These are phyloP conservation scores for Diglossa brunneiventris DNA, from an alignment of 2,113 vertebrate species.

Conservation along the genomic window DNA sequence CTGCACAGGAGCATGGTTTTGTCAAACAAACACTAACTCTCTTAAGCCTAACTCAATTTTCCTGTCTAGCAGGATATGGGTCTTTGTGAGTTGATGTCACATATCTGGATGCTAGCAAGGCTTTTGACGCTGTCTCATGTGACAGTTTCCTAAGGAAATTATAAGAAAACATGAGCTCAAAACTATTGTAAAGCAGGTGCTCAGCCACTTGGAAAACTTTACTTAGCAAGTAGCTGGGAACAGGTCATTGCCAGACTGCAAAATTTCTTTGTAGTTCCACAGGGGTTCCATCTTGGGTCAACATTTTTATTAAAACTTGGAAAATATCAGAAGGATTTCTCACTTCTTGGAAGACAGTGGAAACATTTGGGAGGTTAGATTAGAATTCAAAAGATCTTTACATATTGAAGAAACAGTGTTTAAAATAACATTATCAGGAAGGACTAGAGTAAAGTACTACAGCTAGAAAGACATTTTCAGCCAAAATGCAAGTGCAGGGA, in stretches of 20 bases:
- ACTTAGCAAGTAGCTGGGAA: not conserved
- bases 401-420: not conserved
- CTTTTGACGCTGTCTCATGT: not conserved
- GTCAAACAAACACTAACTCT: not conserved
- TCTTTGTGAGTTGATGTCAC: not conserved
- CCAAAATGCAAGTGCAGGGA: not conserved
- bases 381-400: not conserved
- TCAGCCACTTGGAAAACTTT: not conserved
- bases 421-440: not conserved
- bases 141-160: not conserved
- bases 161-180: not conserved
- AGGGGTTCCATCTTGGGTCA: not conserved
- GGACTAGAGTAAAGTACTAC: not conserved
- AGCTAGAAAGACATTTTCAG: not conserved
- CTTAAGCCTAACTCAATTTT: not conserved
- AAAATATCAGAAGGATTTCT: not conserved
- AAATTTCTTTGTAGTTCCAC: not conserved
- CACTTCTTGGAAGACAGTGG: not conserved
- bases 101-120: not conserved
- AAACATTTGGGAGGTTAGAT: not conserved
- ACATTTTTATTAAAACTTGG: constrained; percentile 2
- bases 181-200: not conserved
- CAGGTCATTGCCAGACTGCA: not conserved
- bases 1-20: not conserved
- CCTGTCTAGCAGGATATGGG: not conserved